Conservation (phyloP, 2,113 vertebrate species). For the Stomatorhinus ivindoensis region DNA sequence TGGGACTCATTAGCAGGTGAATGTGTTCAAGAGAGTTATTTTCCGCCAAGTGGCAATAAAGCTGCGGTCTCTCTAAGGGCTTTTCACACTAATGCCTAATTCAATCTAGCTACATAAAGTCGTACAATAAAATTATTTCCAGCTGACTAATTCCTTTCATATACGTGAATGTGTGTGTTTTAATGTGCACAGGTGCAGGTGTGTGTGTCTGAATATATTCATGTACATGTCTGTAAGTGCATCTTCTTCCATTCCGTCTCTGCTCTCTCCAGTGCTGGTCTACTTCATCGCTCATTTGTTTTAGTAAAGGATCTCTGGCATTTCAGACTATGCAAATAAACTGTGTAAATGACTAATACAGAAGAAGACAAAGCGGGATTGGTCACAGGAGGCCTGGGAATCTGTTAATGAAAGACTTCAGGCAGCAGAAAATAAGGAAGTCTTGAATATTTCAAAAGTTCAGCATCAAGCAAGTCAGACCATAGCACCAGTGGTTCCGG, state of each 20-base stretch:
- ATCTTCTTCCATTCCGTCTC: not conserved
- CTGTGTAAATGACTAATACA: not conserved
- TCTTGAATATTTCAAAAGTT: slow-evolving; percentile 18
- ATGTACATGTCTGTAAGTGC: slow-evolving; percentile 7
- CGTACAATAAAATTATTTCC: slow-evolving; percentile 22
- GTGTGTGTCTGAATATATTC: slow-evolving; percentile 24
- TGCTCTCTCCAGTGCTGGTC: not conserved
- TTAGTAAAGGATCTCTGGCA: not conserved
- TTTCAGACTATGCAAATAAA: slow-evolving; percentile 12
- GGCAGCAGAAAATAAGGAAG: slow-evolving; percentile 15
- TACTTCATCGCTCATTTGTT: not conserved
- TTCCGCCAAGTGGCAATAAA: slow-evolving; percentile 20
- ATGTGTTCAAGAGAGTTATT: slow-evolving; percentile 4
- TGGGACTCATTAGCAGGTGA: slow-evolving; percentile 26
- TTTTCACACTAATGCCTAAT: not conserved
- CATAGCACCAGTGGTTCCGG: not conserved
- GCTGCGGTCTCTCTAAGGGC: slow-evolving; percentile 19
- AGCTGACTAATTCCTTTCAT: slow-evolving; percentile 10
- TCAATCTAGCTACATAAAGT: slow-evolving; percentile 18
- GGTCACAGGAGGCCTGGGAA: not conserved
- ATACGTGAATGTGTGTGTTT: slow-evolving; percentile 7
- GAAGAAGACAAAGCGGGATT: not conserved
- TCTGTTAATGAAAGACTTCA: not conserved
- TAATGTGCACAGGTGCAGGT: slow-evolving; percentile 23
- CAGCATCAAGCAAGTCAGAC: not conserved